Percentiles rank a stretch among this genome's conserved stretches.
Evolutionary conservation across 1,140 invertebrate species (phyloP).

Genomic region (Zaprionus ornatus): DNA sequence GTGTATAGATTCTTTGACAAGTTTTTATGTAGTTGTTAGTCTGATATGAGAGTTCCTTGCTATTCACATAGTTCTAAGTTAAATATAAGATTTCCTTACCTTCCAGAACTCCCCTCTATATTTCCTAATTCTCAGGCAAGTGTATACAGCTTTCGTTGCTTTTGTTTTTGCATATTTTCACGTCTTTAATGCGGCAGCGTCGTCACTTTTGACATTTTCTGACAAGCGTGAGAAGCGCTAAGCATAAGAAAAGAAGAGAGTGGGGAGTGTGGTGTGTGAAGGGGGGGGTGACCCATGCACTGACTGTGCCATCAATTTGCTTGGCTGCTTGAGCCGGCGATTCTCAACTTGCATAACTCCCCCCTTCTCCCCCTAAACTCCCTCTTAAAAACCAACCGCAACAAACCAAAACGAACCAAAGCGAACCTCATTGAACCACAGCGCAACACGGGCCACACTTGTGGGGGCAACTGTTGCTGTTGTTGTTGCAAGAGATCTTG

Average conservation of each 20-base stretch:
- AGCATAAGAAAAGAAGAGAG: background rate
- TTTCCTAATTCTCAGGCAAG: background rate
- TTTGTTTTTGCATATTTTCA: slow-evolving; percentile 27
- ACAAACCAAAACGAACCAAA: background rate
- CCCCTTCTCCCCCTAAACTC: slow-evolving; percentile 12
- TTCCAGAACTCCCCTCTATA: background rate
- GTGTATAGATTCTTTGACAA: too few species aligned
- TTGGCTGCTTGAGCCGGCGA: slow-evolving; percentile 20
- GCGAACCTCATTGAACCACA: background rate
- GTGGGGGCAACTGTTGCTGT: slow-evolving; percentile 24
- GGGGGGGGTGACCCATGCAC: slow-evolving; percentile 12
- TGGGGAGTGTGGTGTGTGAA: too few species aligned
- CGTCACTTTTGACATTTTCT: slow-evolving; percentile 80
- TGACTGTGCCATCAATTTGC: slow-evolving; percentile 64
- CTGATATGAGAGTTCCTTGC: too few species aligned
- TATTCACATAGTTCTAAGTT: too few species aligned
- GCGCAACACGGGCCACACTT: slow-evolving; percentile 8
- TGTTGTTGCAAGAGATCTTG: background rate
- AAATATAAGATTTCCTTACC: background rate
- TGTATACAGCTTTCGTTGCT: slow-evolving; percentile 14
- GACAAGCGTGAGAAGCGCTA: slow-evolving; percentile 75
- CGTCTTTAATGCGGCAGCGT: slow-evolving; percentile 45
- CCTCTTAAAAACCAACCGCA: background rate
- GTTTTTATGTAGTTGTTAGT: too few species aligned
- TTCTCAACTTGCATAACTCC: slow-evolving; percentile 51